These are phyloP conservation scores for Trisateles emortualis DNA, from an alignment of 2,888 invertebrate species.

Conservation along the genomic window DNA sequence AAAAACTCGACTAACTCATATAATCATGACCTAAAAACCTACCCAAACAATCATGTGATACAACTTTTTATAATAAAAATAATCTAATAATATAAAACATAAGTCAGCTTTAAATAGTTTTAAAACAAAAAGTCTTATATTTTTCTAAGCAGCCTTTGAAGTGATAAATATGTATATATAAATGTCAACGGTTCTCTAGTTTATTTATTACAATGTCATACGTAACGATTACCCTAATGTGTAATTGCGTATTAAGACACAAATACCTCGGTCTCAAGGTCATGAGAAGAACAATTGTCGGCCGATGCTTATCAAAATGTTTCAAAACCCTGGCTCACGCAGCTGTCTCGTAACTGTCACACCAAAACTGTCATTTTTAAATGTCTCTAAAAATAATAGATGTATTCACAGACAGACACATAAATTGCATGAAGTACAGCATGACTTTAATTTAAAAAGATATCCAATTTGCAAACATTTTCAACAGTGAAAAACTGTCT, in stretches of 20 bases:
- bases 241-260: slow-evolving; percentile 35
- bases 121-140: not conserved
- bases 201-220: slow-evolving; percentile 45
- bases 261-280: slow-evolving; percentile 48
- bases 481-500: too few relatives aligned
- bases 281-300: slow-evolving; percentile 55
- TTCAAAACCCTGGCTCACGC: slow-evolving; percentile 41
- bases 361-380: slow-evolving; percentile 1
- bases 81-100: not conserved
- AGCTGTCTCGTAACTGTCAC: slow-evolving; percentile 10
- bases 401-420: too few relatives aligned
- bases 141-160: slow-evolving; percentile 5
- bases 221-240: slow-evolving; percentile 35
- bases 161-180: slow-evolving; percentile 20
- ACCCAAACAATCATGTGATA: not conserved
- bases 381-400: too few relatives aligned
- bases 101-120: not conserved
- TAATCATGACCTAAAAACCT: slow-evolving; percentile 2
- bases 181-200: slow-evolving; percentile 34
- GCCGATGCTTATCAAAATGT: slow-evolving; percentile 58
- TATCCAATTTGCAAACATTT: too few relatives aligned
- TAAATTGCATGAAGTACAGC: too few relatives aligned
- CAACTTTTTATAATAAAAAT: not conserved
- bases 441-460: too few relatives aligned
- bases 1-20: not conserved